Conservation (phyloP, 2,113 vertebrate species). For the Pogona vitticeps region DNA sequence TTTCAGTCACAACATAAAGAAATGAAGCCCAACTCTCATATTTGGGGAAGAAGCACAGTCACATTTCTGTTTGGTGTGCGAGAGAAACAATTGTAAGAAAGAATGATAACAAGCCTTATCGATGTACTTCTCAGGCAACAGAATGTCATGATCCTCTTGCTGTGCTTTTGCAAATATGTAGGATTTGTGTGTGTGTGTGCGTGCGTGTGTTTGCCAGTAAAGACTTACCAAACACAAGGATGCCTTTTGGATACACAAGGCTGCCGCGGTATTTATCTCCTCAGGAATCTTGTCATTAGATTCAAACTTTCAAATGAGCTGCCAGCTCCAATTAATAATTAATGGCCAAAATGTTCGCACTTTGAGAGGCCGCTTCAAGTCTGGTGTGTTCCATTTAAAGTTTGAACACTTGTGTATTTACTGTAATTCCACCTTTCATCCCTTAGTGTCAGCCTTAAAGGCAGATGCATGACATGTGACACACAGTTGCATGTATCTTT, state of each 20-base stretch:
- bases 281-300: constrained; percentile 76
- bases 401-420: constrained; percentile 79
- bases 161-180: neutral
- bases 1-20: neutral
- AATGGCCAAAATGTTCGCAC: constrained; percentile 74
- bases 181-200: constrained; percentile 10
- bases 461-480: neutral
- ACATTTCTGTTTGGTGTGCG: neutral
- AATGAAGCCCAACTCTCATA: neutral
- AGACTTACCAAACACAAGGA: constrained; percentile 40
- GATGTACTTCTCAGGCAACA: neutral
- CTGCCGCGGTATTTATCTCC: constrained; percentile 71
- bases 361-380: constrained; percentile 76
- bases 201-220: constrained; percentile 30
- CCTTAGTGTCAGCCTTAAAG: constrained; percentile 72
- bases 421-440: constrained; percentile 81
- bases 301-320: constrained; percentile 77
- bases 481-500: neutral
- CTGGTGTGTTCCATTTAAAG: constrained; percentile 78
- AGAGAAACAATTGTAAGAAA: constrained; percentile 5
- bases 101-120: constrained; percentile 7
- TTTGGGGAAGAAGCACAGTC: neutral
- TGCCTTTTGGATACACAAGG: constrained; percentile 49
- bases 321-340: constrained; percentile 81
- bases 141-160: accelerated